Evolutionary conservation across 2,113 vertebrate genomes (phyloP).

Genomic region (Gallinago paraguaiae): DNA sequence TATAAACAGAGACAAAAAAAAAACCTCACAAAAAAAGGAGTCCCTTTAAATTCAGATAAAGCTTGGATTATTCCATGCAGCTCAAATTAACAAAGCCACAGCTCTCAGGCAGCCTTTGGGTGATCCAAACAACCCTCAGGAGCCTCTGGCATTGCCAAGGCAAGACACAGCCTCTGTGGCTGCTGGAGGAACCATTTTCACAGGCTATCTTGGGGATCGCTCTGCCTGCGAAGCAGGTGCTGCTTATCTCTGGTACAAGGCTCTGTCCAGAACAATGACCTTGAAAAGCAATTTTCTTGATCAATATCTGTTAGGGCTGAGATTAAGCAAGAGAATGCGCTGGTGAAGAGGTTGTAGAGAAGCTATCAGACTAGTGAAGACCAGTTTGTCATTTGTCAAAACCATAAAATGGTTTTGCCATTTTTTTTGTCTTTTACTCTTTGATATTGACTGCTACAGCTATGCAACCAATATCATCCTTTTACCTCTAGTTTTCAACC

Average conservation of each 20-base stretch:
- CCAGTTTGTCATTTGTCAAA: too few species aligned
- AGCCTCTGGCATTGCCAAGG: neutral
- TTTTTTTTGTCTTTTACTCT: neutral
- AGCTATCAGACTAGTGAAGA: neutral
- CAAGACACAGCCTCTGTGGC: accelerated
- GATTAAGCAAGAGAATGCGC: neutral
- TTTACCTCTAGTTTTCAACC: neutral
- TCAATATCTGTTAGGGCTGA: conserved; percentile 56
- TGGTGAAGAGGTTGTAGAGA: neutral
- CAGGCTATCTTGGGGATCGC: accelerated
- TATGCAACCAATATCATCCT: neutral
- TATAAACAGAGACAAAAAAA: neutral
- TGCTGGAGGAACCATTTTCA: neutral
- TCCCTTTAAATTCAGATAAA: neutral
- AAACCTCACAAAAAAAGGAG: neutral
- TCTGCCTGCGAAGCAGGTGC: neutral
- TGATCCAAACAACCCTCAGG: accelerated
- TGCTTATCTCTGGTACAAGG: conserved; percentile 13
- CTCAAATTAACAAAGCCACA: neutral
- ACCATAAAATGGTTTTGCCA: neutral
- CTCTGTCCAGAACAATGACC: conserved; percentile 1
- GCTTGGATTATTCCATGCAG: neutral
- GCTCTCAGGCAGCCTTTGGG: neutral
- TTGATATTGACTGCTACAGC: neutral
- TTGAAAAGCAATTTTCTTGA: conserved; percentile 71